Evolutionary conservation across 2,113 vertebrate genomes (phyloP), one percentile per base, ranked within the genome.

Genomic region (Himantopus leucocephalus): DNA sequence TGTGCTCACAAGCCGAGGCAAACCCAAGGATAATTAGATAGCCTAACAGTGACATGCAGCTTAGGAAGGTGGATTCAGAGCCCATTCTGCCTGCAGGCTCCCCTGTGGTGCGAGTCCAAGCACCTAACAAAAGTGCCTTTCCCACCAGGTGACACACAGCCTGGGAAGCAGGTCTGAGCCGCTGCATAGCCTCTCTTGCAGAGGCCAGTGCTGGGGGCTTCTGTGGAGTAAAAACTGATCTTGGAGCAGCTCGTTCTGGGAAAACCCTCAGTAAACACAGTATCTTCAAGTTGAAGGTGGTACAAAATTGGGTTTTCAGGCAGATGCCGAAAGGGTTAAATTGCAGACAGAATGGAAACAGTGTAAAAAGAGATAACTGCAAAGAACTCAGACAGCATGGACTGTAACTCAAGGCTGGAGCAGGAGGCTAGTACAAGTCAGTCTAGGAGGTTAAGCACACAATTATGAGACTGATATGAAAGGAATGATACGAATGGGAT

Each of bases 1-100:
- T 85, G 82, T 58, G 63, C 53, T 85, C 58, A 37, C 35, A 88
- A 76, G 48, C 47, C 58, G 76, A 79, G 82, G 67, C 30, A 90
- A 92, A 82, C 35, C 13, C 35, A 27, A 72, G 67, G 63, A 13
- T 50, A 72, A 79, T 45, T 52, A 70, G 71, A 22, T 22, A 76
- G 63, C 48, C 75, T 73, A 41, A 77, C 0, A 0, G 50, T 53
- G 48, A 27, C 20, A 14, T 4, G 30, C 11, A 68, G n/a, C 26
- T 90, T 64, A 9, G 58, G 43, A 72, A 79, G 53, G 30, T n/a
- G 58, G 47, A 7, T 55, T 91, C 48, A 24, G 47, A 82, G 67
- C 62, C 10, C 1, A 2, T 22, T 48, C 34, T 90, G 20, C 10
- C n/a, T 23, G 32, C 56, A 79, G 23, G 53, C 19, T 75, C 6